These are phyloP conservation scores for Danio albolineatus DNA, from an alignment of 2,797 vertebrate species.

Conservation along the genomic window DNA sequence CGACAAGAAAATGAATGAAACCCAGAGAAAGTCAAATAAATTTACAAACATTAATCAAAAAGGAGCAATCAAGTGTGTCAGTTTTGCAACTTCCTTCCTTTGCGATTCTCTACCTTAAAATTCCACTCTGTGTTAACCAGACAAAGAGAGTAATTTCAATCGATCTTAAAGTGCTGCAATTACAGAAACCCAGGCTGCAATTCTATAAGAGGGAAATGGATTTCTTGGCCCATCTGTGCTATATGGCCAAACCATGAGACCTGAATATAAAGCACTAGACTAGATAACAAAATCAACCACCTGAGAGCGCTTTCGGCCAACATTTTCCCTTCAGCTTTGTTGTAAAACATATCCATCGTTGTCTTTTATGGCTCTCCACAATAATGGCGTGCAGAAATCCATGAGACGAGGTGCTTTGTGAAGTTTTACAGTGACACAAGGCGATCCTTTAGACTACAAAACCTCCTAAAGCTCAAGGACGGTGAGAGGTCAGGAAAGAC, in stretches of 20 bases:
- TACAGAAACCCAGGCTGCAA: constrained; percentile 72
- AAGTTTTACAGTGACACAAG: constrained; percentile 30
- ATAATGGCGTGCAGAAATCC: constrained; percentile 13
- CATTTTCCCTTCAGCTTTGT: constrained; percentile 37
- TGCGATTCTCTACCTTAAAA: constrained; percentile 64
- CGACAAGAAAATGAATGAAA: no score
- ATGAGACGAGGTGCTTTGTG: constrained; percentile 19
- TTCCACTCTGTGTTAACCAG: constrained; percentile 68
- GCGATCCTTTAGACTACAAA: constrained; percentile 39
- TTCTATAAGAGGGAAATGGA: constrained; percentile 73
- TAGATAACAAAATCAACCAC: constrained; percentile 51
- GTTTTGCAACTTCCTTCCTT: constrained; percentile 30
- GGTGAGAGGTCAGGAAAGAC: constrained; percentile 19
- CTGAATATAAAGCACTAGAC: constrained; percentile 27
- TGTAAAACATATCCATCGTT: constrained; percentile 40
- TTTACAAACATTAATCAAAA: neutral
- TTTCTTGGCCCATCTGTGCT: constrained; percentile 71
- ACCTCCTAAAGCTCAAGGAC: constrained; percentile 46
- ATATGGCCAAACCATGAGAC: constrained; percentile 70
- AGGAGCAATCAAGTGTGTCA: constrained; percentile 47
- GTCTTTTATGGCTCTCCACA: constrained; percentile 29
- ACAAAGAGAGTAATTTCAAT: constrained; percentile 76
- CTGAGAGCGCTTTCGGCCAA: constrained; percentile 33
- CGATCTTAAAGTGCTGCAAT: constrained; percentile 78
- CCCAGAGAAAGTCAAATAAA: neutral